phyloP scores from a whole-genome alignment of 2,113 vertebrate genomes.

The Barbus barbus region DNA sequence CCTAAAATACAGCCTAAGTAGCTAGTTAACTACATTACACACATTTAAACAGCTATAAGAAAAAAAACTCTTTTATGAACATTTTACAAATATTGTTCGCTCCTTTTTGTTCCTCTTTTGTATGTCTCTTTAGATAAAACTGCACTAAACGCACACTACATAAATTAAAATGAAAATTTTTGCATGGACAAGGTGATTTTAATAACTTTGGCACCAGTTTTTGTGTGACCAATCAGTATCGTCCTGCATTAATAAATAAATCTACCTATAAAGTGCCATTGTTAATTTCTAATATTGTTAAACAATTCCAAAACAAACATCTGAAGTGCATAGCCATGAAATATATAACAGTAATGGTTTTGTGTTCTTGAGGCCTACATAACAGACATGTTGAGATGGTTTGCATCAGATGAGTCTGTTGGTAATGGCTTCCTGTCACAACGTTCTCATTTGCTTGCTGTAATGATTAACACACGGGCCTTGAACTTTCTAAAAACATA shows the following conservation, averaged over 20 bases:
- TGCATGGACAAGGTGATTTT: neutral
- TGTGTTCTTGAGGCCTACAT: slow-evolving; percentile 26
- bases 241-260: slow-evolving; percentile 8
- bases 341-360: slow-evolving; percentile 12
- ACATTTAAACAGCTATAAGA: too few relatives aligned
- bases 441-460: slow-evolving; percentile 36
- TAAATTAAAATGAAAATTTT: neutral
- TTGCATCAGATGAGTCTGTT: slow-evolving; percentile 33
- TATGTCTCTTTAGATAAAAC: neutral
- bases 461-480: slow-evolving; percentile 49
- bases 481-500: slow-evolving; percentile 26
- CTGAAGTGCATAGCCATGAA: slow-evolving; percentile 21
- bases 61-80: too few relatives aligned
- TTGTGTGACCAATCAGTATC: neutral
- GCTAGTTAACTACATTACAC: neutral
- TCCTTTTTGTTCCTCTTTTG: neutral
- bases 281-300: neutral
- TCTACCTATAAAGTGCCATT: neutral
- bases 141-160: neutral
- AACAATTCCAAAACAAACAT: neutral
- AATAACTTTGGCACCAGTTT: neutral
- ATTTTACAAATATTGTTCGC: neutral
- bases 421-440: slow-evolving; percentile 11
- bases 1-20: neutral
- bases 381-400: slow-evolving; percentile 41